These are phyloP conservation scores for Muschampia plurimacula DNA, from an alignment of 2,888 invertebrate species.

Conservation along the genomic window DNA sequence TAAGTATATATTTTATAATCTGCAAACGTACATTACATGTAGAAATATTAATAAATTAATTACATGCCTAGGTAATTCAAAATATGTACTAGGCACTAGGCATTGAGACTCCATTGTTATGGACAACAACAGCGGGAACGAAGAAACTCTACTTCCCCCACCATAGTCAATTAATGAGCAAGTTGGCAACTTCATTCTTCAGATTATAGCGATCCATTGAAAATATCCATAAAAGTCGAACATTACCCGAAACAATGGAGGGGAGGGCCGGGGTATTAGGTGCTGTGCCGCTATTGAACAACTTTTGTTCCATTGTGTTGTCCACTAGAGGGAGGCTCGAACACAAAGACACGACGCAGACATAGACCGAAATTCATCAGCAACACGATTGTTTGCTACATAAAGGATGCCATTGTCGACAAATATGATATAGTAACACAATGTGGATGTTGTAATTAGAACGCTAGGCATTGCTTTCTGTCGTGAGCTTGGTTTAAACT, in stretches of 20 bases:
- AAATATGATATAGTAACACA: conserved; percentile 84
- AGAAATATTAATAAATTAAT: neutral
- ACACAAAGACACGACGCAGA: conserved; percentile 82
- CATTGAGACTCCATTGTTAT: conserved; percentile 33
- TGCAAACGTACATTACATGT: no score
- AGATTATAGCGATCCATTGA: conserved; percentile 84
- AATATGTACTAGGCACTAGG: neutral
- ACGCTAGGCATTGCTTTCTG: conserved; percentile 49
- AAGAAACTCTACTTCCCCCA: conserved; percentile 38
- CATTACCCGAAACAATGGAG: conserved; percentile 84
- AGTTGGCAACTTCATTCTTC: conserved; percentile 77
- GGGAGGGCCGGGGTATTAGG: conserved; percentile 83
- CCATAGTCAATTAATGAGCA: conserved; percentile 57
- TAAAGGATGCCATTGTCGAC: conserved; percentile 84
- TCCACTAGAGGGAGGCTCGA: conserved; percentile 79
- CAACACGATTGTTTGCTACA: conserved; percentile 85
- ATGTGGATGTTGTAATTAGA: conserved; percentile 82
- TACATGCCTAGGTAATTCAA: neutral
- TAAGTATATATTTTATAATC: no score
- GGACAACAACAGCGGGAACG: conserved; percentile 44
- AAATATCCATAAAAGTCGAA: conserved; percentile 86
- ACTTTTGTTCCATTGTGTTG: conserved; percentile 85
- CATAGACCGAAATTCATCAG: conserved; percentile 86
- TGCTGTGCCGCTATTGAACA: conserved; percentile 83
- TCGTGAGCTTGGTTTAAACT: conserved; percentile 30